Conservation (phyloP, 2,797 vertebrate genomes). For the Furcifer pardalis region DNA sequence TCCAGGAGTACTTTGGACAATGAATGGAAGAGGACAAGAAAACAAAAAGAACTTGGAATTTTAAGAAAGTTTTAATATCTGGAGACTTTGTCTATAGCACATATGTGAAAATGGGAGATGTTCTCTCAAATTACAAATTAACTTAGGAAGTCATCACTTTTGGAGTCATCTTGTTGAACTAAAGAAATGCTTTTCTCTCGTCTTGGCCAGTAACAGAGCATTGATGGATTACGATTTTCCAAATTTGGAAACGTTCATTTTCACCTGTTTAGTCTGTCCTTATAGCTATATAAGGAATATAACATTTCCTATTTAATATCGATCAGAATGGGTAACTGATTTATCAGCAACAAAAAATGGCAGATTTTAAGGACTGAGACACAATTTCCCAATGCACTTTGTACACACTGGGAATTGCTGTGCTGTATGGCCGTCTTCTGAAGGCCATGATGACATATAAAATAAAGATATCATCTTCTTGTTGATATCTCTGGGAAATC, state of each 20-base stretch:
- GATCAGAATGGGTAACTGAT: constrained; percentile 85
- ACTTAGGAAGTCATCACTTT: constrained; percentile 71
- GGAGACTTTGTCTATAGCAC: constrained; percentile 70
- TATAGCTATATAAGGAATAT: constrained; percentile 74
- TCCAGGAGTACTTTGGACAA: constrained; percentile 69
- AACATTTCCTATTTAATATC: constrained; percentile 76
- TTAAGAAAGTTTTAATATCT: constrained; percentile 75
- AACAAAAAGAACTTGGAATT: constrained; percentile 77
- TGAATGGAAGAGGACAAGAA: constrained; percentile 74
- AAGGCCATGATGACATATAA: constrained; percentile 88
- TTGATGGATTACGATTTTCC: constrained; percentile 78
- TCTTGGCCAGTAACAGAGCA: constrained; percentile 73
- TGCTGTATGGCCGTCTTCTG: constrained; percentile 79
- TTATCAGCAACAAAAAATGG: constrained; percentile 79
- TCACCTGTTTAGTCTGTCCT: constrained; percentile 73
- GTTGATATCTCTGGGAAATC: constrained; percentile 92
- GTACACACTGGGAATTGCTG: constrained; percentile 77
- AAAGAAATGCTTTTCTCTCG: constrained; percentile 67
- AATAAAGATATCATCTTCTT: constrained; percentile 84
- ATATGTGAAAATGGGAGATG: constrained; percentile 73
- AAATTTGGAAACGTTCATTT: constrained; percentile 75
- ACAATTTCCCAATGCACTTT: constrained; percentile 78
- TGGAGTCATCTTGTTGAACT: constrained; percentile 78
- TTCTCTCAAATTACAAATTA: constrained; percentile 70
- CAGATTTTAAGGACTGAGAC: constrained; percentile 87